A percentile compares a stretch with the other conserved stretches of the same genome.
phyloP scores from a whole-genome alignment of 2,797 vertebrate genomes.

The Limnodromus scolopaceus region DNA sequence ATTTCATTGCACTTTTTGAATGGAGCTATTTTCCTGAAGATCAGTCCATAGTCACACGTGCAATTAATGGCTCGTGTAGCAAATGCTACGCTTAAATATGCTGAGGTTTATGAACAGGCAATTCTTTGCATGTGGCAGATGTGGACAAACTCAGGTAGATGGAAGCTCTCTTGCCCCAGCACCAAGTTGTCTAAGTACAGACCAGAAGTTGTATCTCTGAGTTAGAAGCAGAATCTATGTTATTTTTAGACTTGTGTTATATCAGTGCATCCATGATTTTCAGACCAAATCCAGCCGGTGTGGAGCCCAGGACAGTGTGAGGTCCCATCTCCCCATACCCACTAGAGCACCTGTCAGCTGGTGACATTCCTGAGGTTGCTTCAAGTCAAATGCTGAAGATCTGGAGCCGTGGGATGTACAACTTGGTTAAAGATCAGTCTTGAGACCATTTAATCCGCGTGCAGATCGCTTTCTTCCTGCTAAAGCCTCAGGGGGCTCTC shows the following conservation, averaged over 20 bases:
- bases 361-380: not conserved
- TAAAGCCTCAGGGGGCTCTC: not conserved
- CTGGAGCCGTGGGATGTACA: not conserved
- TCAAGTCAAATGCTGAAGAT: not conserved
- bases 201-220: not conserved
- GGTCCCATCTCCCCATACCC: not conserved
- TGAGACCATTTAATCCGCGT: rapidly evolving
- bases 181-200: no score
- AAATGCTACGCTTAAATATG: rapidly evolving
- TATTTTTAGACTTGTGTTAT: not conserved
- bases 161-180: not conserved
- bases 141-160: rapidly evolving
- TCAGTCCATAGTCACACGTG: not conserved
- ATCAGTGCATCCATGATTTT: not conserved
- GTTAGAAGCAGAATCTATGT: not conserved
- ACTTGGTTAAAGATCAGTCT: not conserved
- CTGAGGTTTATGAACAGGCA: not conserved
- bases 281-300: rapidly evolving
- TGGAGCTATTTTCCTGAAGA: not conserved
- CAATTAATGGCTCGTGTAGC: rapidly evolving
- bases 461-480: no score
- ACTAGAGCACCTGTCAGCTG: not conserved
- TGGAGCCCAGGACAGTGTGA: not conserved
- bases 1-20: not conserved
- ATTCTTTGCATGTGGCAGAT: rapidly evolving